Conservation (phyloP, 2,888 invertebrate species). For the Parnassius orleans region DNA sequence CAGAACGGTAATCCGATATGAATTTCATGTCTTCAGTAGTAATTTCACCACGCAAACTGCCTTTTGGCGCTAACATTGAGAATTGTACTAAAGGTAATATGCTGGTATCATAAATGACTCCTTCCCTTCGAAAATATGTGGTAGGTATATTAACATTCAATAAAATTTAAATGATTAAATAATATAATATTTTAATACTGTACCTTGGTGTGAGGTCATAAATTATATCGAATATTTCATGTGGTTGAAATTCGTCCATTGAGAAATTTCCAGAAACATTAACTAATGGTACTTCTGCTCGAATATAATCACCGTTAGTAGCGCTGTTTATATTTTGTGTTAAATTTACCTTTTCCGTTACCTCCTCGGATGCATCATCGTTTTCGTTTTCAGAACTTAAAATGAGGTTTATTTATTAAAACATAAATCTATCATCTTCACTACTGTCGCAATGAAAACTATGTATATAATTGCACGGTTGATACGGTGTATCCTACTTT, state of each 20-base stretch:
- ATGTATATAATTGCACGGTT: no score
- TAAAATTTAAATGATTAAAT: no score
- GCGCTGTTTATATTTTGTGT: slow-evolving; percentile 7
- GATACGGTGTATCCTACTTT: no score
- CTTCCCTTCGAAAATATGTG: slow-evolving; percentile 31
- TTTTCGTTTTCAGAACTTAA: slow-evolving; percentile 12
- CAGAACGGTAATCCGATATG: slow-evolving; percentile 2
- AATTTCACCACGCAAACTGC: background rate
- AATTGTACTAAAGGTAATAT: slow-evolving; percentile 60
- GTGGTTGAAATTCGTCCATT: slow-evolving; percentile 27
- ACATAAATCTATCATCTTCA: no score
- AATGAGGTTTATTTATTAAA: background rate
- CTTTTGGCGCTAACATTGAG: slow-evolving; percentile 36
- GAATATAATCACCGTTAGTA: slow-evolving; percentile 36
- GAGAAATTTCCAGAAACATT: slow-evolving; percentile 51
- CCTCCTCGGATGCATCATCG: slow-evolving; percentile 1
- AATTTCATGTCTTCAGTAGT: slow-evolving; percentile 7
- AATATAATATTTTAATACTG: background rate
- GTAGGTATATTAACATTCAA: background rate
- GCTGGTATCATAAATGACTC: slow-evolving; percentile 47
- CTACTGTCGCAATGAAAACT: no score
- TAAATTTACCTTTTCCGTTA: background rate
- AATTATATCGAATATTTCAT: slow-evolving; percentile 48
- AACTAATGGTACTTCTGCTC: slow-evolving; percentile 57
- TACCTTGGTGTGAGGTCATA: slow-evolving; percentile 62